Percentiles rank a stretch among this genome's conserved stretches.
Conservation (phyloP, 1,140 invertebrate genomes). For the Drosophila burlai region DNA sequence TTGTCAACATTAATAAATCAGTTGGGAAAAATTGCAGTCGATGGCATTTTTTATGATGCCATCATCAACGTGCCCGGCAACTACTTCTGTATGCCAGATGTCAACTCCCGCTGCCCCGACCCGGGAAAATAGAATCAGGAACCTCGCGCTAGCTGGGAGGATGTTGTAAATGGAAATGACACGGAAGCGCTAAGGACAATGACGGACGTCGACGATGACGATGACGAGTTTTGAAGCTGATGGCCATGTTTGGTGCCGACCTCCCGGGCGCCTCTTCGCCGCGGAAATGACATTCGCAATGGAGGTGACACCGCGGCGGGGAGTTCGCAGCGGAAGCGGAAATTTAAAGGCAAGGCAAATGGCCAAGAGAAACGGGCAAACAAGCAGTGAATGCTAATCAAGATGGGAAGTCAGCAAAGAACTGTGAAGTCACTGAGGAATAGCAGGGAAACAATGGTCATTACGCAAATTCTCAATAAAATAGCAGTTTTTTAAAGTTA, state of each 20-base stretch:
- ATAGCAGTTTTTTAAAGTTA: neutral
- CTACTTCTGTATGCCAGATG: constrained; percentile 33
- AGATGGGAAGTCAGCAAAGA: constrained; percentile 24
- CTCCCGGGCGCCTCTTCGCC: constrained; percentile 14
- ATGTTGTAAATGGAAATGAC: constrained; percentile 56
- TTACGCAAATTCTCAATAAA: neutral
- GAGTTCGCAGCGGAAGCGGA: constrained; percentile 41
- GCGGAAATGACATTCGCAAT: constrained; percentile 46
- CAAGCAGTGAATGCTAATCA: constrained; percentile 47
- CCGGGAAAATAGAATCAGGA: constrained; percentile 38
- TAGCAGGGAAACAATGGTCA: constrained; percentile 6
- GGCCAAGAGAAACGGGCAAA: constrained; percentile 36
- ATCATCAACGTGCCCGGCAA: constrained; percentile 29
- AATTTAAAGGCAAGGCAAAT: constrained; percentile 54
- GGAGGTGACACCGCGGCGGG: constrained; percentile 45
- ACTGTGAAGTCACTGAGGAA: neutral
- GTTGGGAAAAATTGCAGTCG: constrained; percentile 50
- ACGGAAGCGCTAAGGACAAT: constrained; percentile 53
- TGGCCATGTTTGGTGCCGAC: constrained; percentile 27
- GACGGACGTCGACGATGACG: constrained; percentile 54
- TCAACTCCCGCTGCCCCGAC: constrained; percentile 16
- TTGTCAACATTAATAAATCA: constrained; percentile 61
- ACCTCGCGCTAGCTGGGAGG: constrained; percentile 1
- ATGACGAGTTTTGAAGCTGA: constrained; percentile 39
- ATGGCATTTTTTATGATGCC: constrained; percentile 52